Percentiles rank a stretch among this genome's conserved stretches.
Conservation (phyloP, 2,797 vertebrate species). For the Ambastaia sidthimunki region DNA sequence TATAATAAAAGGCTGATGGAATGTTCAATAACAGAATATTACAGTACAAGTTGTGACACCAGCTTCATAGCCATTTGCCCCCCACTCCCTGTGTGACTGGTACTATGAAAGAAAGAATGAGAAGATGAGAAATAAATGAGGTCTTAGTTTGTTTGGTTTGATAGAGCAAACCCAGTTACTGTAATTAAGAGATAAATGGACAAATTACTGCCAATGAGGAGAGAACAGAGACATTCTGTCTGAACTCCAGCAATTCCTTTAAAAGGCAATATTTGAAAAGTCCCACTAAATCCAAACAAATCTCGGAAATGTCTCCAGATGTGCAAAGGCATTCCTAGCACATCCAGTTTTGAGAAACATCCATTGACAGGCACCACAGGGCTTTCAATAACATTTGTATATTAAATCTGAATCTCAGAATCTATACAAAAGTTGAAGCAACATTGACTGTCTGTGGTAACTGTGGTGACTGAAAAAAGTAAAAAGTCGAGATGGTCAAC, state of each 20-base stretch:
- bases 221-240: neutral
- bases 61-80: neutral
- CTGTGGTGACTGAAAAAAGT: slow-evolving; percentile 6
- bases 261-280: neutral
- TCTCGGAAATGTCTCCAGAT: slow-evolving; percentile 5
- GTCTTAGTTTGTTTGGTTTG: neutral
- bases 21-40: slow-evolving; percentile 6
- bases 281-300: slow-evolving; percentile 2
- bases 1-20: neutral
- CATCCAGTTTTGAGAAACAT: neutral
- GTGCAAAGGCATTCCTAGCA: neutral
- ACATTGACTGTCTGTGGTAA: slow-evolving; percentile 1
- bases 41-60: neutral
- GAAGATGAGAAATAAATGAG: neutral
- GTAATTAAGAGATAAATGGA: slow-evolving; percentile 11
- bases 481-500: slow-evolving; percentile 75
- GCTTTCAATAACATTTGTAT: neutral
- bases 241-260: neutral
- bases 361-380: slow-evolving; percentile 6
- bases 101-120: neutral
- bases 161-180: neutral
- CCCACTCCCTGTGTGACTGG: neutral
- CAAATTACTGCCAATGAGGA: neutral
- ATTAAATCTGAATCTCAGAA: slow-evolving; percentile 4
- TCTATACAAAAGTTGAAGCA: neutral